These are phyloP conservation scores for Danaus melanippus DNA, from an alignment of 1,140 invertebrate species.

Conservation along the genomic window DNA sequence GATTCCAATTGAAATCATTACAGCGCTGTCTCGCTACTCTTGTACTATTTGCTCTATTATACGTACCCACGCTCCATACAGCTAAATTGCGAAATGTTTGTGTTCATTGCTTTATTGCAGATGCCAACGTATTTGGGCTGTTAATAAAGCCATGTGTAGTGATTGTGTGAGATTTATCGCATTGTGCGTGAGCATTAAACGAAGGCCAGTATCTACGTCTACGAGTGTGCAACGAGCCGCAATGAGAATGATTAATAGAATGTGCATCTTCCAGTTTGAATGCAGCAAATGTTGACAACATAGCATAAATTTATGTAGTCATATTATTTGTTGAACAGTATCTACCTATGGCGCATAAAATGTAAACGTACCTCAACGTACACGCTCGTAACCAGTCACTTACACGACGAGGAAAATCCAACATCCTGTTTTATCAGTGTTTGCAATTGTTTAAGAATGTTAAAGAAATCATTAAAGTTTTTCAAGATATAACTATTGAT, in stretches of 20 bases:
- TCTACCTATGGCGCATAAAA: constrained; percentile 19
- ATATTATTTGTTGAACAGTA: constrained; percentile 3
- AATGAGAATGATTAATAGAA: constrained; percentile 23
- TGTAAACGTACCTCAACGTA: constrained; percentile 23
- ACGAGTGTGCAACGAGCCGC: constrained; percentile 14
- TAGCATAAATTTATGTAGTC: neutral
- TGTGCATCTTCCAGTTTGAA: constrained; percentile 20
- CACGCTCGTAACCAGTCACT: constrained; percentile 19
- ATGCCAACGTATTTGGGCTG: constrained; percentile 28
- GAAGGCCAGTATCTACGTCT: constrained; percentile 26
- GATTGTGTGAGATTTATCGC: constrained; percentile 28
- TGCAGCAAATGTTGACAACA: constrained; percentile 4
- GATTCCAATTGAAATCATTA: constrained; percentile 13
- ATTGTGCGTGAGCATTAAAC: constrained; percentile 22
- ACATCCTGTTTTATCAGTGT: constrained; percentile 40
- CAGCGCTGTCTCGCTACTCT: constrained; percentile 6
- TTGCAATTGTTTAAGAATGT: too few relatives aligned
- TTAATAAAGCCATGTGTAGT: constrained; percentile 21
- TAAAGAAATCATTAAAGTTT: too few relatives aligned
- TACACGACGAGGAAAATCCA: constrained; percentile 47
- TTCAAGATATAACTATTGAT: too few relatives aligned
- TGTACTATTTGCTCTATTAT: constrained; percentile 1
- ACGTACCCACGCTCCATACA: constrained; percentile 14
- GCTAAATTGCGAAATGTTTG: constrained; percentile 19
- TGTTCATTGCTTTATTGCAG: constrained; percentile 23